These are phyloP conservation scores for Synchiropus splendidus DNA, from an alignment of 2,113 vertebrate genomes.

Conservation along the genomic window DNA sequence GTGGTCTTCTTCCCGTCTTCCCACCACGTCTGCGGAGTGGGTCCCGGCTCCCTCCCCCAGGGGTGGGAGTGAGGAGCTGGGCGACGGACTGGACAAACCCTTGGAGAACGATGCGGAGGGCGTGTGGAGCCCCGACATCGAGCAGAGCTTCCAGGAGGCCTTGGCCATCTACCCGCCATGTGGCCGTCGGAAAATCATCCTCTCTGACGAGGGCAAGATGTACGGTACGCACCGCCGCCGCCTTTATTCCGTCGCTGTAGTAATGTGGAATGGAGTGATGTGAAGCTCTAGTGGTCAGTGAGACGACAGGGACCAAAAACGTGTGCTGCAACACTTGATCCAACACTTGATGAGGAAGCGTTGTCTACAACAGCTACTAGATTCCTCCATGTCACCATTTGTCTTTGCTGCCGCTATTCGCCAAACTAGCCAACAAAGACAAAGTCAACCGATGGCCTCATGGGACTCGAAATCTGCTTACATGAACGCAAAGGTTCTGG, in stretches of 20 bases:
- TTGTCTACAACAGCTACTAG: no score
- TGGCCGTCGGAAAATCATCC: slow-evolving; percentile 80
- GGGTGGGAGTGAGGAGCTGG: slow-evolving; percentile 79
- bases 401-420: no score
- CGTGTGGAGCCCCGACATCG: slow-evolving; percentile 96
- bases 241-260: slow-evolving; percentile 4
- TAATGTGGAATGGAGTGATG: no score
- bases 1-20: slow-evolving; percentile 26
- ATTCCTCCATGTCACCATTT: no score
- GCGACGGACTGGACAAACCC: slow-evolving; percentile 88
- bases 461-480: no score
- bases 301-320: no score
- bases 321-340: no score
- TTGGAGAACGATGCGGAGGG: slow-evolving; percentile 97
- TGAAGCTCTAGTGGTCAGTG: no score
- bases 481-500: no score
- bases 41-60: slow-evolving; percentile 85
- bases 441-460: no score
- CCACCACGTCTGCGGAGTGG: slow-evolving; percentile 76
- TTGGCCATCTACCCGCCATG: slow-evolving; percentile 82
- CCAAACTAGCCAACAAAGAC: no score
- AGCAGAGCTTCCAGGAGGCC: slow-evolving; percentile 91
- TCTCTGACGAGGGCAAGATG: slow-evolving; percentile 90
- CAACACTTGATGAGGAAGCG: no score
- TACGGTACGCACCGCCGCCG: slow-evolving; percentile 72